These are phyloP conservation scores for Lamellibrachia satsuma DNA, from an alignment of 2,888 invertebrate species.

Conservation along the genomic window DNA sequence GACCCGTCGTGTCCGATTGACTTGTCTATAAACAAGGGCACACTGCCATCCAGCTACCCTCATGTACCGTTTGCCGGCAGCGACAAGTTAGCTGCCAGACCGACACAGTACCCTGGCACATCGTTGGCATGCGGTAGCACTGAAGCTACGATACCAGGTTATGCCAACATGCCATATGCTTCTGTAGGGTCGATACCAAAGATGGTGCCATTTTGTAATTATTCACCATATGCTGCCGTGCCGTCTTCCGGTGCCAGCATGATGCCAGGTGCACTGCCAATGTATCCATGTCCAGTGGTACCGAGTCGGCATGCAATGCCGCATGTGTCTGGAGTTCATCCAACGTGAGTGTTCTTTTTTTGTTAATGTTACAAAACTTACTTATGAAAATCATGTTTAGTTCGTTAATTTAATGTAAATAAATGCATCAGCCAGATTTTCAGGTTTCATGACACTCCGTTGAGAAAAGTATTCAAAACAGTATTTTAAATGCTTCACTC, in stretches of 20 bases:
- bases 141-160: background rate
- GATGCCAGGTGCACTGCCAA: background rate
- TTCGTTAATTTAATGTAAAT: no score
- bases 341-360: background rate
- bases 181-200: background rate
- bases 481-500: no score
- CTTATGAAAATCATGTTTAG: no score
- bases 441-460: no score
- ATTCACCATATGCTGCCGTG: background rate
- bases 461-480: no score
- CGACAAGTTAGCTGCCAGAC: background rate
- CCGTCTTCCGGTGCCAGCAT: background rate
- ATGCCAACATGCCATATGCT: background rate
- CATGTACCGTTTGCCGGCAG: background rate
- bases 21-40: slow-evolving; percentile 5
- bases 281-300: background rate
- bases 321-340: background rate
- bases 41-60: background rate
- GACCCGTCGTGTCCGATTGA: background rate
- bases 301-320: background rate
- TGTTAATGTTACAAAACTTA: background rate
- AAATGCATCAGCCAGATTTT: no score
- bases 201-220: background rate
- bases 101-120: background rate
- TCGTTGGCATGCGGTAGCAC: background rate